Evolutionary conservation across 2,113 vertebrate species (phyloP), one percentile per base, ranked within the genome.

Genomic region (Protobothrops mucrosquamatus): DNA sequence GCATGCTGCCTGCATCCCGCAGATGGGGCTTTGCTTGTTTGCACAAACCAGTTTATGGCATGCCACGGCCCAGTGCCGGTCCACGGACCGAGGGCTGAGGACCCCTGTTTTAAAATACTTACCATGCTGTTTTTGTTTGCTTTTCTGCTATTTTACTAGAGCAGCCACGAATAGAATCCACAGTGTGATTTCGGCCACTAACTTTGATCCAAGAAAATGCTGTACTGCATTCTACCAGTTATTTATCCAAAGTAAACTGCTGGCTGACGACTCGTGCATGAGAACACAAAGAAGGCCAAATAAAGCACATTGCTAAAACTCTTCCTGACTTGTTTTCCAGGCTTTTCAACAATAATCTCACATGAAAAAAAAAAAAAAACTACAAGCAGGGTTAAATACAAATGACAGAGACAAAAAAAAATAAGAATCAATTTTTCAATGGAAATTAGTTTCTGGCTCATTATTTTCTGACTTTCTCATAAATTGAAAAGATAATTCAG

Each of bases 171-270:
- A 85, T 11, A 29, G 29, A 90, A 81, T 14, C 92, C 55, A 43
- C 55, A 61, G 61, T 34, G 55, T 46, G 74, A 90, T n/a, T 89
- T 90, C 93, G 94, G 89, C 94, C 6, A 4, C 4, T 0, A 85
- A 92, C 86, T 20, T 95, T 95, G 94, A 95, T 93, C 92, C 86
- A 92, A 92, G 93, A 93, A 96, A 94, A 93, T 87, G 89, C 56
- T 64, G 23, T 26, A 54, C 81, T 90, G 39, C 59, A 46, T 95
- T 93, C n/a, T 87, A 43, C 20, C 91, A 93, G 91, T 64, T 95
- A 96, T 96, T 96, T 96, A 97, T 93, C 94, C 94, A 96, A 94
- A 95, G 85, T 94, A 93, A 91, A 95, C 64, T 1, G 94, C 94
- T 96, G 96, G 89, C 93, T 92, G 93, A 94, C 97, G 96, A 97